Conservation (phyloP, 2,888 invertebrate species). For the Cordilura impudica region DNA sequence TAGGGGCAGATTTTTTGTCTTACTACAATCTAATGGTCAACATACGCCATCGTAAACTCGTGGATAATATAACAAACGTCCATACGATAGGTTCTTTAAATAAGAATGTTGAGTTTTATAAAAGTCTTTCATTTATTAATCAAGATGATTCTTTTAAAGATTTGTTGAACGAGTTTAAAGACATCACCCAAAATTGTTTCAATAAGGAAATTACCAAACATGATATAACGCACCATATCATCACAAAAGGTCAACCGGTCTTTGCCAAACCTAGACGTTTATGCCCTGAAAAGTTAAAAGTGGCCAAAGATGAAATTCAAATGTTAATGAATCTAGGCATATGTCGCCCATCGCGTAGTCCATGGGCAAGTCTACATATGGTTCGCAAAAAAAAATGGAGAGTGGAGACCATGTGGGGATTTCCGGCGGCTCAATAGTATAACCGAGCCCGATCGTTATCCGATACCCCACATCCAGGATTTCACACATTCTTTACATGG, state of each 20-base stretch:
- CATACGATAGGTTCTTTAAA: background rate
- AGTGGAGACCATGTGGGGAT: conserved; percentile 31
- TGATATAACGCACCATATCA: conserved; percentile 17
- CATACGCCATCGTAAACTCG: conserved; percentile 31
- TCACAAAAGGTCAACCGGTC: too few species aligned
- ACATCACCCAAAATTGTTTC: background rate
- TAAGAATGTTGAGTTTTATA: conserved; percentile 10
- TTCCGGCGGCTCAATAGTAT: conserved; percentile 20
- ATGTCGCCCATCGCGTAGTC: too few species aligned
- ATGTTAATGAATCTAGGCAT: too few species aligned
- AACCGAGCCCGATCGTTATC: conserved; percentile 49
- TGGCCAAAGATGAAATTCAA: too few species aligned
- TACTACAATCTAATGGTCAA: conserved; percentile 12
- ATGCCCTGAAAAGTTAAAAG: too few species aligned
- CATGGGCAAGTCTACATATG: too few species aligned
- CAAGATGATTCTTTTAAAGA: conserved; percentile 35
- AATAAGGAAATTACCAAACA: background rate
- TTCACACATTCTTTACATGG: conserved; percentile 10
- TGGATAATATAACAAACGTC: conserved; percentile 30
- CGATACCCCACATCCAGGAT: conserved; percentile 40
- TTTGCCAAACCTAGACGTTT: too few species aligned
- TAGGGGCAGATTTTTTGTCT: conserved; percentile 62
- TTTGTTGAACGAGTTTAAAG: conserved; percentile 29
- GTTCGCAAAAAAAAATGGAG: conserved; percentile 61
- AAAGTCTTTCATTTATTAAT: conserved; percentile 35